Conservation (phyloP, 2,113 vertebrate genomes). For the Phylloscopus whistleri region DNA sequence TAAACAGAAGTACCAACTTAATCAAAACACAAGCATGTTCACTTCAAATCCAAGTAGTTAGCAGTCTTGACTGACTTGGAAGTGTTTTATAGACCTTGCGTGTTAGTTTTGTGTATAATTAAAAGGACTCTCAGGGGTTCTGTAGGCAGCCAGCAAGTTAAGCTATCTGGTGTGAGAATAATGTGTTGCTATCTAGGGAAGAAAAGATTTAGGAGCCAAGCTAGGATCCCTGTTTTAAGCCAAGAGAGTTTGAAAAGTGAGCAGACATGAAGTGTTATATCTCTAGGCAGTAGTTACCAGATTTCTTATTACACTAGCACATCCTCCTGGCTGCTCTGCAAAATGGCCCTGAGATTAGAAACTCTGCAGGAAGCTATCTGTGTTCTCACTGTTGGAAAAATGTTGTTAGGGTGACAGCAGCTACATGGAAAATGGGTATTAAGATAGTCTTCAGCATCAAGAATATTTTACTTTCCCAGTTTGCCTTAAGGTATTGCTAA, state of each 20-base stretch:
- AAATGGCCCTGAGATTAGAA: conserved; percentile 57
- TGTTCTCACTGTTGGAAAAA: conserved; percentile 47
- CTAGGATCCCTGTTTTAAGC: conserved; percentile 20
- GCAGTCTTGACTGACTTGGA: conserved; percentile 13
- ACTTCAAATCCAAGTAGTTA: not conserved
- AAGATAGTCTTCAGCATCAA: not conserved
- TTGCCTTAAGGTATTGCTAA: not conserved
- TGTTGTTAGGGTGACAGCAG: conserved; percentile 36
- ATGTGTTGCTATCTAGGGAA: conserved; percentile 19
- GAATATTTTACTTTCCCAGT: not conserved
- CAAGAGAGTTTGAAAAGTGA: conserved; percentile 13
- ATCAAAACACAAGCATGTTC: not conserved
- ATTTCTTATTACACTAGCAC: conserved; percentile 6
- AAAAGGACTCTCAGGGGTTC: conserved; percentile 23
- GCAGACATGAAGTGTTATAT: not conserved
- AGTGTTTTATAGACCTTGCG: conserved; percentile 25
- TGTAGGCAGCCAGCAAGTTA: conserved; percentile 37
- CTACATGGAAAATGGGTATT: conserved; percentile 26
- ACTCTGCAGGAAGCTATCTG: conserved; percentile 41
- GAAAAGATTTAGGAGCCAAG: conserved; percentile 34
- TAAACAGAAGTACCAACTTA: not conserved
- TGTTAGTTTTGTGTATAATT: conserved; percentile 57
- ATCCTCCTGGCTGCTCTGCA: conserved; percentile 55
- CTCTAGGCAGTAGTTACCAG: conserved; percentile 41
- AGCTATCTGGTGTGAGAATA: conserved; percentile 25